Percentiles rank a stretch among this genome's conserved stretches.
These are phyloP conservation scores for Coleophora flavipennella DNA, from an alignment of 2,888 invertebrate species.

Conservation along the genomic window DNA sequence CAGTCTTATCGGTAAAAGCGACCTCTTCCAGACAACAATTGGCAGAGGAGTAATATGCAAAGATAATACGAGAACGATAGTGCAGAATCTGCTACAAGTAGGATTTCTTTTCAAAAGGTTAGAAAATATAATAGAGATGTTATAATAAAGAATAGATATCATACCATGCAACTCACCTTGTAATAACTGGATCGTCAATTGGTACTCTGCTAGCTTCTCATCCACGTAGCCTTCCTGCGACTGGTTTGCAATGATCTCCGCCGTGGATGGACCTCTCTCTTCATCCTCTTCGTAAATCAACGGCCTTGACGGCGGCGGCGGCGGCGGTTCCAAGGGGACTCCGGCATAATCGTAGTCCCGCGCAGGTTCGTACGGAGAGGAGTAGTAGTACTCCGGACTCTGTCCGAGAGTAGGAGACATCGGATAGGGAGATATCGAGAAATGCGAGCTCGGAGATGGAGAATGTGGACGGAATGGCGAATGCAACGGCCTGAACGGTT, in stretches of 20 bases:
- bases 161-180: constrained; percentile 77
- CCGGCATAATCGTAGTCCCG: constrained; percentile 82
- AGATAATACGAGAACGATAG: no score
- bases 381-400: constrained; percentile 74
- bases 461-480: constrained; percentile 63
- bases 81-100: no score
- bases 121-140: no score
- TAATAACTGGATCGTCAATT: constrained; percentile 90
- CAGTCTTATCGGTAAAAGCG: no score
- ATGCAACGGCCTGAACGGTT: constrained; percentile 61
- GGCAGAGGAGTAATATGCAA: no score
- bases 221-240: constrained; percentile 96
- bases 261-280: constrained; percentile 87
- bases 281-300: constrained; percentile 79
- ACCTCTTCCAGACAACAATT: no score
- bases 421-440: constrained; percentile 64
- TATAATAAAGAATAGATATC: no score
- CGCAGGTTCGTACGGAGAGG: constrained; percentile 69
- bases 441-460: constrained; percentile 63
- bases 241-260: constrained; percentile 93
- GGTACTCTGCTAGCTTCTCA: constrained; percentile 94
- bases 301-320: constrained; percentile 78
- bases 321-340: constrained; percentile 80
- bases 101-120: no score
- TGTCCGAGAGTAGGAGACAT: constrained; percentile 74